Evolutionary conservation across 2,797 vertebrate species (phyloP).

Genomic region (Vireo griseus): DNA sequence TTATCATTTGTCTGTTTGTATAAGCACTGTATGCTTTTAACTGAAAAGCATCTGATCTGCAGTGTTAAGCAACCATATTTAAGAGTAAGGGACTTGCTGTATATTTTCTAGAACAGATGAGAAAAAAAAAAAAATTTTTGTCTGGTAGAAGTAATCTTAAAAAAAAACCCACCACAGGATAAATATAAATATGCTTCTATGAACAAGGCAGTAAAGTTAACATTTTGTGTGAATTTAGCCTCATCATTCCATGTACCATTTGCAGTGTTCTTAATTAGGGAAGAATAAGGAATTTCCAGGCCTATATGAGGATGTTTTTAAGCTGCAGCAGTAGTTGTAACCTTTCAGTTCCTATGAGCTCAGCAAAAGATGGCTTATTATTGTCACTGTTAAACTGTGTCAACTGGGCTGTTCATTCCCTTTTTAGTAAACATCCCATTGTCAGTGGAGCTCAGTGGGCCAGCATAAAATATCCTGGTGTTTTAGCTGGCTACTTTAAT

Average conservation of each 20-base stretch:
- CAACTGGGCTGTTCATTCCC: slow-evolving; percentile 1
- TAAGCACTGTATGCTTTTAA: neutral
- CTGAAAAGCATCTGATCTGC: neutral
- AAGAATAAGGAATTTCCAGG: slow-evolving; percentile 28
- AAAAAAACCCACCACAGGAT: neutral
- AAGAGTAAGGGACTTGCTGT: neutral
- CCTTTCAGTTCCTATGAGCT: slow-evolving; percentile 49
- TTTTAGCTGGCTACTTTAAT: neutral
- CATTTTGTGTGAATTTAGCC: neutral
- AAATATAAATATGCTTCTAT: neutral
- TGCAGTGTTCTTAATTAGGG: slow-evolving; percentile 32
- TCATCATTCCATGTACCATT: neutral
- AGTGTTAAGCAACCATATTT: neutral
- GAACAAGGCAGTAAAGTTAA: neutral
- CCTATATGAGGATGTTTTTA: neutral
- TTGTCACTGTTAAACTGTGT: slow-evolving; percentile 35
- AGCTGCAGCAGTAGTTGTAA: slow-evolving; percentile 2
- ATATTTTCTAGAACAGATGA: neutral
- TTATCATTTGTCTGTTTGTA: neutral
- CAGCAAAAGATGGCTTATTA: slow-evolving; percentile 57
- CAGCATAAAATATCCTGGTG: neutral
- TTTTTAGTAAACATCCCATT: neutral
- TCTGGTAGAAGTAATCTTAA: neutral
- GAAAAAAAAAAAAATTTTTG: neutral
- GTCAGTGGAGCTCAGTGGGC: neutral